These are phyloP conservation scores for Hylaeus anthracinus DNA, from an alignment of 1,140 invertebrate genomes.

Conservation along the genomic window DNA sequence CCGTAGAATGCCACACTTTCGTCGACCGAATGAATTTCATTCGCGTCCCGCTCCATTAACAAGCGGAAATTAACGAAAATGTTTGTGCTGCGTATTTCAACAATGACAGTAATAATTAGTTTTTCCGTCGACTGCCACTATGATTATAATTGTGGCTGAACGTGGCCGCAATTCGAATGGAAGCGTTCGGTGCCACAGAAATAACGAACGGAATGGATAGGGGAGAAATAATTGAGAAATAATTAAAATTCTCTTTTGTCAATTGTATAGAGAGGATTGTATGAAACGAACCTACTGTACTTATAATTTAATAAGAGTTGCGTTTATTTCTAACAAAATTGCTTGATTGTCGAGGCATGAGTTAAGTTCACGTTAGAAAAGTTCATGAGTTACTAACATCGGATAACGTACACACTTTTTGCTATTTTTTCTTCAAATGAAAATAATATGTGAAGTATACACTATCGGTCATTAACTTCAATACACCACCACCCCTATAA, in stretches of 20 bases:
- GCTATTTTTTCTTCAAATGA: too few relatives aligned
- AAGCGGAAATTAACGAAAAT: constrained; percentile 54
- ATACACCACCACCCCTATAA: too few relatives aligned
- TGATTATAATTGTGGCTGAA: constrained; percentile 31
- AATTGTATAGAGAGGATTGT: not conserved
- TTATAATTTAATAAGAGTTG: not conserved
- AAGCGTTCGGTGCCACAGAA: not conserved
- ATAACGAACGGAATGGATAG: not conserved
- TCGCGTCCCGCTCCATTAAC: constrained; percentile 33
- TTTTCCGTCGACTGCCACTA: constrained; percentile 41
- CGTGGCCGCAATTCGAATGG: not conserved
- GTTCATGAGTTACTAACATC: too few relatives aligned
- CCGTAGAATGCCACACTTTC: not conserved
- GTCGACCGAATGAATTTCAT: constrained; percentile 34
- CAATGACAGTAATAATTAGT: constrained; percentile 61
- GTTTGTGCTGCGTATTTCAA: constrained; percentile 55
- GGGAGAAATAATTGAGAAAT: too few relatives aligned
- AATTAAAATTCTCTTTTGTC: constrained; percentile 20
- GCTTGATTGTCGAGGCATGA: too few relatives aligned
- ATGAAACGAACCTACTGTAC: not conserved
- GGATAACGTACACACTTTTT: too few relatives aligned
- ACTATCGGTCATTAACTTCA: too few relatives aligned
- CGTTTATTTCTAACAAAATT: not conserved
- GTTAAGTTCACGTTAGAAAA: too few relatives aligned
- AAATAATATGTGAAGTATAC: too few relatives aligned